Conservation (phyloP, 1,140 invertebrate genomes). For the Mya arenaria region DNA sequence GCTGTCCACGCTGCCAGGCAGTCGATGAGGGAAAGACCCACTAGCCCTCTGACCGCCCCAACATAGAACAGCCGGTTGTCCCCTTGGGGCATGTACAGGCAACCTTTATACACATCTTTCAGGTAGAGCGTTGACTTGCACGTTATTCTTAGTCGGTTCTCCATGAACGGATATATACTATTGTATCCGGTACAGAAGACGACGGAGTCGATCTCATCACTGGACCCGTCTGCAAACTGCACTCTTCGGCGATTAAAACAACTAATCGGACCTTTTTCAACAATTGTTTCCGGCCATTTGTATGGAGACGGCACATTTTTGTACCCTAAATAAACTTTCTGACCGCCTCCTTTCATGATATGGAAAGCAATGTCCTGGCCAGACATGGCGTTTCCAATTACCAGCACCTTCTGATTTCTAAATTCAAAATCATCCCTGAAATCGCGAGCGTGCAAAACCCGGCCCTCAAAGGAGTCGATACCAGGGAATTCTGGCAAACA, state of each 20-base stretch:
- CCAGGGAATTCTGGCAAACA: constrained; percentile 25
- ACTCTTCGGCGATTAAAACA: constrained; percentile 22
- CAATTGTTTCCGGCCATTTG: constrained; percentile 38
- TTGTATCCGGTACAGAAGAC: constrained; percentile 47
- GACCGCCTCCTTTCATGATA: constrained; percentile 34
- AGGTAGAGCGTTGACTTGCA: constrained; percentile 1
- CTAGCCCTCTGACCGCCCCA: constrained; percentile 30
- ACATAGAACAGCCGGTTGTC: constrained; percentile 54
- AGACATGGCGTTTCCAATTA: constrained; percentile 29
- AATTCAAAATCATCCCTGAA: constrained; percentile 49
- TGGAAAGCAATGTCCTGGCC: constrained; percentile 49
- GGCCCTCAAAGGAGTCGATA: constrained; percentile 28
- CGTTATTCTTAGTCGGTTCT: constrained; percentile 13
- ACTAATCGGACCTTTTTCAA: constrained; percentile 28
- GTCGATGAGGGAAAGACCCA: constrained; percentile 49
- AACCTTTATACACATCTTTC: constrained; percentile 38
- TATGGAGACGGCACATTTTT: constrained; percentile 35
- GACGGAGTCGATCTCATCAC: constrained; percentile 34
- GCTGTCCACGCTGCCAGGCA: constrained; percentile 35
- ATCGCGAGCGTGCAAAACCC: constrained; percentile 49
- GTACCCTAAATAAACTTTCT: constrained; percentile 8
- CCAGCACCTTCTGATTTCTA: constrained; percentile 17
- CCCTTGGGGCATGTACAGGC: constrained; percentile 13
- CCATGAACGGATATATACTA: constrained; percentile 41
- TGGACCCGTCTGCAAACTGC: constrained; percentile 42